Base-by-base conservation (phyloP, 2,797 vertebrate genomes). In the Paguma larvata region DNA sequence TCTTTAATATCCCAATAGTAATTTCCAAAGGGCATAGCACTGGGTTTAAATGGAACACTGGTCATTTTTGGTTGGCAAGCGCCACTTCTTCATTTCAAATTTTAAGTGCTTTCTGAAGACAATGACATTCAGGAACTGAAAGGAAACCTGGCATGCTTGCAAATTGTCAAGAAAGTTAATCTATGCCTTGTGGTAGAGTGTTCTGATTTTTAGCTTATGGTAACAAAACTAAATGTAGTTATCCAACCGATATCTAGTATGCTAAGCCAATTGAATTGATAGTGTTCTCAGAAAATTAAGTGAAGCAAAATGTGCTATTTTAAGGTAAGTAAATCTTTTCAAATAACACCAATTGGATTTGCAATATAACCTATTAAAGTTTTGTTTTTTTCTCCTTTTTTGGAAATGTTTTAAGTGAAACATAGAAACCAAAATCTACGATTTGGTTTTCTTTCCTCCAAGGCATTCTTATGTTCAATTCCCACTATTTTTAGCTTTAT, bases 171-270 rank as follows among this genome's bases (percentile, higher is more conserved):
- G 27, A 83, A 95, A 96, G 38, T 80, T 89, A 94, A 97, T 97
- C 97, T 92, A 91, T 78, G 95, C 12, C 85, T 94, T 63, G 70
- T 85, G 93, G 48, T 32, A 88, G 32, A 70, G 73, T 91, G 13
- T 68, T 85, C 67, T 91, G 30, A 92, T 41, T 38, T 97, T 97
- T 91, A 89, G 96, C 86, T 18, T 92, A 59, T 88, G 90, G 82
- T 97, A 96, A 78, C n/a, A 98, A 92, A 92, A 98, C 88, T 59
- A 89, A 89, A 96, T 78, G 96, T 53, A 92, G 83, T 94, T 89
- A 86, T 94, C 75, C 59, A 94, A 92, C 70, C 90, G 97, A 92
- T 80, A 92, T 75, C 48, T 0, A 14, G 38, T 91, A 96, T 84
- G 25, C 21, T 91, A 63, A 88, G 82, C 38, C 90, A 88, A 67